Base-by-base conservation (phyloP, 2,113 vertebrate genomes). In the Clinocottus analis region DNA sequence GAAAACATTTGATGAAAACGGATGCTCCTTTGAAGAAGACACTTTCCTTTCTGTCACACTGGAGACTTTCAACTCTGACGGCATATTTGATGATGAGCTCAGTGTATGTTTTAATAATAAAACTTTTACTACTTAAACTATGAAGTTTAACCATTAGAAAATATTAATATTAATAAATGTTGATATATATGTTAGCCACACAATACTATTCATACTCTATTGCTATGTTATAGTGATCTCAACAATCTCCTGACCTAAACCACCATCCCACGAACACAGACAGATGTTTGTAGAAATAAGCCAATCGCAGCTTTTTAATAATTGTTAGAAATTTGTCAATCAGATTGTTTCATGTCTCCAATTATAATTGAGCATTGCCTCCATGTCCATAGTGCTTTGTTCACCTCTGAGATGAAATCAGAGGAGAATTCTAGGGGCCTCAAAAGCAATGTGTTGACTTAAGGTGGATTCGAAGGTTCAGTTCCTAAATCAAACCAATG, bases 11-110 rank as follows among this genome's bases (percentile, higher is more conserved):
- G 64, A 79, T 65, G 66, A 61, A 76, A 67, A 45, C 29, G 55
- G 68, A 55, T 47, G 37, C 62, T 67, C 63, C 62, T 75, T 81
- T 81, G 65, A 82, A 75, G 79, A 49, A 63, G 79, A 58, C 72
- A 49, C 59, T 75, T 69, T 47, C 29, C 29, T 81, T 59, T 70
- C 49, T 70, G 59, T 58, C 17, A 31, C 4, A 0, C 37, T 5
- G 12, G 47, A 66, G 47, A 69, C 69, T 63, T 56, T 31, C 47
- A 47, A 58, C 81, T 73, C 55, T 27, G 45, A 25, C 3, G 7
- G 37, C 58, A 58, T 74, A 49, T 69, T 69, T 63, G 21, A 63
- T 63, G 21, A 63, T 83, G 47, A 49, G 47, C 45, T 58, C 47
- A 29, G 55, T 62, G 45, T 29, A 68, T 67, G 45, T 73, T 68